Base-by-base conservation (phyloP, 1,140 invertebrate species). In the Bathynomus jamesi region DNA sequence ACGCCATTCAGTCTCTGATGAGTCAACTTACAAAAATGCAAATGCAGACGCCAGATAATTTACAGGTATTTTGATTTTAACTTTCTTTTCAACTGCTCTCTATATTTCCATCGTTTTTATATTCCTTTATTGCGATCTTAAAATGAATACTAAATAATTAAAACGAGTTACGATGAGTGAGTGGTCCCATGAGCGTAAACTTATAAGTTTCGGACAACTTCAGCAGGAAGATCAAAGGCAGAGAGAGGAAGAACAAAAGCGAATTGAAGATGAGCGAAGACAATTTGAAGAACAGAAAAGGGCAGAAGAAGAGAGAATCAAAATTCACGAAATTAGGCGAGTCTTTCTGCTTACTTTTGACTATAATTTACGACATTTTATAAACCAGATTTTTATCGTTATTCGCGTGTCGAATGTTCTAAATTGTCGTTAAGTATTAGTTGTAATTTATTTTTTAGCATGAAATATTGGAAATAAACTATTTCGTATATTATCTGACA, bases 1-100 rank as follows among this genome's bases (percentile, higher is more conserved):
- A 79, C 73, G 72, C 78, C 27, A 78, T 79, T 31, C 72, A 79
- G 40, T 78, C 73, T 60, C 69, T 79, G n/a, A 74, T 79, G 76
- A 68, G 72, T 28, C 78, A 79, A 64, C 73, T 79, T 27, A 71
- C 73, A 21, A 76, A 69, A 65, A 78, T 76, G 73, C 69, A 74
- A 63, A 28, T 69, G 25, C 30, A 62, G 21, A 40, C 67, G 4
- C 60, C 72, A 69, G 40, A 53, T 29, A 27, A 40, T 67, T 11
- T 30, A 21, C 25, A 27, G 66, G 32, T 27, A 53, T 53, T 53
- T 53, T 53, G 1, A 17, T 2, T 53, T 53, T 53, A 53, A 53
- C 5, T 53, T 53, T 11, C 40, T 21, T 2, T 53, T 3, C 13
- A 53, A n/a, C n/a, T n/a, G n/a, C n/a, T n/a, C n/a, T n/a, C n/a